These are phyloP conservation scores for Enchytraeus crypticus DNA, from an alignment of 2,888 invertebrate genomes.

Conservation along the genomic window DNA sequence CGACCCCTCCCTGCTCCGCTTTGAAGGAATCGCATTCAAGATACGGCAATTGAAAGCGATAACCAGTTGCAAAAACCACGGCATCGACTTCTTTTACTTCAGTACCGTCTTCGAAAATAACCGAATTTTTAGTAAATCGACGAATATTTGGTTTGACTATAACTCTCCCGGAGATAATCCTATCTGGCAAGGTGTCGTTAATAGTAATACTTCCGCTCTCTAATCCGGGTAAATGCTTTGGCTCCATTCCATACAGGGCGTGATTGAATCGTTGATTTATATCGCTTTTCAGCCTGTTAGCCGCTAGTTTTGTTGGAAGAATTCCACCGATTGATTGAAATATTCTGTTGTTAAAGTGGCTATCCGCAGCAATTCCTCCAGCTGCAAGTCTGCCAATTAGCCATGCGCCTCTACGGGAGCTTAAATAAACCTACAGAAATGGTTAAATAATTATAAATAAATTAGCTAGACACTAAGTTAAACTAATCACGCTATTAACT, in stretches of 20 bases:
- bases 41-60: slow-evolving; percentile 49
- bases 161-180: slow-evolving; percentile 44
- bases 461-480: no score
- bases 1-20: slow-evolving; percentile 34
- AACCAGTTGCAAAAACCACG: slow-evolving; percentile 45
- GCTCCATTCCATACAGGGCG: slow-evolving; percentile 45
- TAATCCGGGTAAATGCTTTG: slow-evolving; percentile 38
- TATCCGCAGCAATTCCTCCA: slow-evolving; percentile 36
- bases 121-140: slow-evolving; percentile 34
- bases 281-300: slow-evolving; percentile 11
- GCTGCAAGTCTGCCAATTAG: slow-evolving; percentile 41
- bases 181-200: slow-evolving; percentile 49
- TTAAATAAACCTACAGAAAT: slow-evolving; percentile 50
- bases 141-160: slow-evolving; percentile 40
- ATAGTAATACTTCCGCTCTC: slow-evolving; percentile 43
- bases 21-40: slow-evolving; percentile 38
- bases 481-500: no score
- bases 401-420: slow-evolving; percentile 50
- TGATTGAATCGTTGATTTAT: slow-evolving; percentile 45
- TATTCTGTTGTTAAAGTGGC: slow-evolving; percentile 8
- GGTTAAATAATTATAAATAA: no score
- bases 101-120: slow-evolving; percentile 41
- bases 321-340: background rate
- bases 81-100: slow-evolving; percentile 41
- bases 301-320: slow-evolving; percentile 1